Base-by-base conservation (phyloP, 2,888 invertebrate genomes). In the Taphrorychus bicolor region DNA sequence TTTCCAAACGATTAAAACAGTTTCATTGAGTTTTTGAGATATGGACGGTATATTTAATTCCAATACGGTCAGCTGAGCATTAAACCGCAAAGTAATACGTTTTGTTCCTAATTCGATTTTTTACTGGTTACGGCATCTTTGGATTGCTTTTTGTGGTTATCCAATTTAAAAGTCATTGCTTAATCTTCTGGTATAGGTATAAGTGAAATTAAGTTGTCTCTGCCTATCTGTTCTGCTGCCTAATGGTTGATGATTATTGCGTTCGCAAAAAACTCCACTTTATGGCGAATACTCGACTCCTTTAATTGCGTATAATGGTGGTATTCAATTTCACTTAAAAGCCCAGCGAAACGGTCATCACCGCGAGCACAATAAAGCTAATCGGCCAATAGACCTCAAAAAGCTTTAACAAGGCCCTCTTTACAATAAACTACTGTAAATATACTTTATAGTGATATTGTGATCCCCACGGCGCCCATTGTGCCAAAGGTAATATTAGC, bases 401-500 rank as follows among this genome's bases (percentile, higher is more conserved):
- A 45, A 18, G 18, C 16, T 17, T 7, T 45, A 45, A 45, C 18
- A 45, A 45, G 45, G 14, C 18, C 45, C 14, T 45, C 18, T 45
- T 45, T 17, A 45, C 16, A 45, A 45, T 17, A 45, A 45, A 57
- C 57, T 42, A 57, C 73, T 77, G 78, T 79, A 78, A 77, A 78
- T 77, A 77, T 79, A 78, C 78, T 79, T 80, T 77, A 79, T 78
- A 74, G 79, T 79, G 73, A 80, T 80, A 80, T 78, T 78, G 75
- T 79, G 76, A 78, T 80, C 80, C 80, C 78, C 79, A 78, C 79
- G 79, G 78, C 80, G 80, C 14, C 16, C 79, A 80, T 81, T 80
- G 80, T 81, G 77, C 78, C 79, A 74, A 45, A 79, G 80, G 81
- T 81, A 80, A 80, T 79, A 79, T 81, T 79, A 76, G 78, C 76